Evolutionary conservation across 1,140 invertebrate species (phyloP), one percentile per base, ranked within the genome.

Genomic region (Carcinoscorpius rotundicauda): DNA sequence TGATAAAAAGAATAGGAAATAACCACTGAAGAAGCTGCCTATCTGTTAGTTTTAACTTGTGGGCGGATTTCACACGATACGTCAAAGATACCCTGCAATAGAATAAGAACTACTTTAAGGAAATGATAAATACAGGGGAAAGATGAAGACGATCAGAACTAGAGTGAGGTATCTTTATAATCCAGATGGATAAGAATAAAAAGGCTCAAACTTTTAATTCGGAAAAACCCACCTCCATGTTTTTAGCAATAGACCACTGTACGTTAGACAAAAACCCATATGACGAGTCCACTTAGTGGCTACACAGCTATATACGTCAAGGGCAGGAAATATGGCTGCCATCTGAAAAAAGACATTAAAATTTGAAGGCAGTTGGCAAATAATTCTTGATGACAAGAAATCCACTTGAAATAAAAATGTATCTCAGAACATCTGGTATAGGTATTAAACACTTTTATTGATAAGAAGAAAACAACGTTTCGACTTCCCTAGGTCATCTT

Each of bases 41-140:
- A 77, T 96, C 93, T 3, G 92, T 93, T 49, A 96, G 78, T 72
- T 93, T 93, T 11, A 95, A 84, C 76, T 93, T 93, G 71, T 94
- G 91, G 0, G 91, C 89, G 49, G 89, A 92, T 75, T 94, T 93
- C 0, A 94, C 90, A n/a, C 91, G 84, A 78, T 94, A 95, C 10
- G 93, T 95, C 58, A 94, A 78, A 0, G 91, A 95, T 51, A 96
- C 92, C 71, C 91, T 92, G 76, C 4, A 79, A 77, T 64, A 68
- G 62, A 51, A 68, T 65, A 66, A 68, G 60, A 9, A 29, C 29
- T 29, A 29, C 29, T 29, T 29, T 29, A 29, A 29, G 29, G 29
- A 29, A 29, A 29, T 29, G 29, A 29, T 29, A 29, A 29, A 29
- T 29, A 29, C 29, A 29, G 29, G 29, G 29, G 29, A 29, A 29